Percentiles rank a stretch among this genome's conserved stretches.
Evolutionary conservation across 2,888 invertebrate genomes (phyloP).

Genomic region (Drosophila infuscata): DNA sequence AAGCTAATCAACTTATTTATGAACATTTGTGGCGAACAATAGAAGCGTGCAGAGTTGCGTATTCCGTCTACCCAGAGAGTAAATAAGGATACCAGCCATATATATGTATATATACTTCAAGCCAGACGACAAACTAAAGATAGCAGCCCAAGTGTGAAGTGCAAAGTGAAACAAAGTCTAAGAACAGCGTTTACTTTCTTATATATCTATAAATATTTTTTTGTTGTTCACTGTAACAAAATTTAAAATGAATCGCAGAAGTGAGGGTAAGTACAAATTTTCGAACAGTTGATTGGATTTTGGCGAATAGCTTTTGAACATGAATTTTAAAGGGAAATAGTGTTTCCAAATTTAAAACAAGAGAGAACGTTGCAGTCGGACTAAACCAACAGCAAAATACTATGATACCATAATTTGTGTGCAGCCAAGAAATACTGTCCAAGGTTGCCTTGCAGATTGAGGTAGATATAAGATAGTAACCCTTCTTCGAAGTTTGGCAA

Average conservation of each 20-base stretch:
- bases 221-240: constrained; percentile 51
- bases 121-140: constrained; percentile 40
- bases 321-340: not conserved
- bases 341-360: not conserved
- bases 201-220: constrained; percentile 12
- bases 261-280: not conserved
- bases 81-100: constrained; percentile 35
- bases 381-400: no score
- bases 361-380: no score
- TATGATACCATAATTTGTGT: no score
- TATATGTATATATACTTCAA: constrained; percentile 12
- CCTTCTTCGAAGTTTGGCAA: no score
- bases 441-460: no score
- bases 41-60: constrained; percentile 76
- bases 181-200: constrained; percentile 35
- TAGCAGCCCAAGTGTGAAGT: constrained; percentile 24
- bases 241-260: constrained; percentile 36
- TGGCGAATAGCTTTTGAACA: not conserved
- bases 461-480: no score
- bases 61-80: constrained; percentile 44
- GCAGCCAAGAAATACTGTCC: no score
- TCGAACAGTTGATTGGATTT: not conserved
- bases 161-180: constrained; percentile 37
- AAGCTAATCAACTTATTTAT: constrained; percentile 79
- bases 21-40: constrained; percentile 77